phyloP scores from a whole-genome alignment of 2,113 vertebrate genomes.

The Sapayoa aenigma region DNA sequence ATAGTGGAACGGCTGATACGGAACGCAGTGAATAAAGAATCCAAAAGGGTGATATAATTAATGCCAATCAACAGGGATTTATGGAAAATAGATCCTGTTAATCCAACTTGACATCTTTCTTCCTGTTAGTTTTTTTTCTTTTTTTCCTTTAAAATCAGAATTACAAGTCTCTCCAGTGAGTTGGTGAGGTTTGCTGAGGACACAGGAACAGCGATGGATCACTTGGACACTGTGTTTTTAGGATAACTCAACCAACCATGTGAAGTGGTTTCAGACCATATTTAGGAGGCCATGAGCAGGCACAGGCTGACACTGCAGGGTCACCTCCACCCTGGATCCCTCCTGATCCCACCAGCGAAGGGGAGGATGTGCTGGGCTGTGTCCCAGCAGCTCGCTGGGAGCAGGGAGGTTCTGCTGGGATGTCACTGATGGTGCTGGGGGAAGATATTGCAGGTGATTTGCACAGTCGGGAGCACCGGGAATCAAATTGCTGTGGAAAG shows the following conservation, averaged over 20 bases:
- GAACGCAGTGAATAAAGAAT: slow-evolving; percentile 22
- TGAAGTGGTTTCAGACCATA: not conserved
- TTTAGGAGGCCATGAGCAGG: not conserved
- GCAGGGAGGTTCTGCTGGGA: not conserved
- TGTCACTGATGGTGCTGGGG: not conserved
- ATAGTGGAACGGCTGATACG: not conserved
- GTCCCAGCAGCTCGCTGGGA: not conserved
- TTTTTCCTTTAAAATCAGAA: not conserved
- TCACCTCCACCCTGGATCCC: not conserved
- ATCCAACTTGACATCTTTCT: slow-evolving; percentile 9
- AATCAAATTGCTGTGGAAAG: not conserved
- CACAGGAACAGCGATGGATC: rapidly evolving
- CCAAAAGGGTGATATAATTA: slow-evolving; percentile 51
- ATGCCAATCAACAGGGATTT: slow-evolving; percentile 46
- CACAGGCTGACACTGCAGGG: not conserved
- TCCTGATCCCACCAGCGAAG: not conserved
- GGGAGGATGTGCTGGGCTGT: not conserved
- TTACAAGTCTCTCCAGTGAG: not conserved
- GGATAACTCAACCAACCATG: not conserved
- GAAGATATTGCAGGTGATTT: too few species aligned
- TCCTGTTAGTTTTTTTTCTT: not conserved
- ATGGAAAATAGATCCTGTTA: slow-evolving; percentile 54
- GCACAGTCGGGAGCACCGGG: not conserved
- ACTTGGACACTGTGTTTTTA: rapidly evolving
- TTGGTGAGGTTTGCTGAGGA: not conserved